These are phyloP conservation scores for Lasioglossum vierecki DNA, from an alignment of 2,888 invertebrate species.

Conservation along the genomic window DNA sequence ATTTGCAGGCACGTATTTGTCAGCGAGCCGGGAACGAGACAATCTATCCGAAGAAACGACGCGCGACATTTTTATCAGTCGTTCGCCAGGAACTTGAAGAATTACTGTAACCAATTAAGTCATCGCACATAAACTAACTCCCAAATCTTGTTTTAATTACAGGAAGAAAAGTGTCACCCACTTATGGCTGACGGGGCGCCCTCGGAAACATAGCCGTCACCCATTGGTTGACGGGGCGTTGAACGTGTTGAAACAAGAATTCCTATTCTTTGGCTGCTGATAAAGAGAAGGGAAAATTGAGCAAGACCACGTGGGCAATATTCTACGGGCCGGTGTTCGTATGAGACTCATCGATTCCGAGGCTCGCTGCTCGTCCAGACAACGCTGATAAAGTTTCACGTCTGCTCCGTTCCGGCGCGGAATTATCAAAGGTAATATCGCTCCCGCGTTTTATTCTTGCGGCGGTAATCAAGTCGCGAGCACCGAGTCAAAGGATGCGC, in stretches of 20 bases:
- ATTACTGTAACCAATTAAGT: background rate
- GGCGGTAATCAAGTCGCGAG: conserved; percentile 51
- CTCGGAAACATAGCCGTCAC: no score
- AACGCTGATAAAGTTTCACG: conserved; percentile 35
- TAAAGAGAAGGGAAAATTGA: conserved; percentile 15
- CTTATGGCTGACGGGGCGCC: no score
- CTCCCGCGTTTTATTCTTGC: conserved; percentile 55
- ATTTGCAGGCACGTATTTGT: conserved; percentile 59
- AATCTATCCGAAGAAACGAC: background rate
- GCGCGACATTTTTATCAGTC: conserved; percentile 45
- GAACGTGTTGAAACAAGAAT: background rate
- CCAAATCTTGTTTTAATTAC: no score
- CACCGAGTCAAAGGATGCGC: conserved; percentile 59
- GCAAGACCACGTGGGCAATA: conserved; percentile 20
- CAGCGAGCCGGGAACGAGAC: conserved; percentile 40
- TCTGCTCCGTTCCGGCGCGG: conserved; percentile 46
- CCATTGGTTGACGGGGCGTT: no score
- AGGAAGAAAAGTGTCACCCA: no score
- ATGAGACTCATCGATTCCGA: conserved; percentile 39
- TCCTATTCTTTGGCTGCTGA: conserved; percentile 1
- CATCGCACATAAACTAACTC: background rate
- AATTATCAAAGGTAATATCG: conserved; percentile 68
- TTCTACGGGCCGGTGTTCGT: background rate
- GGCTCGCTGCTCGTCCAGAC: conserved; percentile 11
- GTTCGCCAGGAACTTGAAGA: background rate